phyloP scores from a whole-genome alignment of 2,113 vertebrate species.

The Neolamprologus caudopunctatus region DNA sequence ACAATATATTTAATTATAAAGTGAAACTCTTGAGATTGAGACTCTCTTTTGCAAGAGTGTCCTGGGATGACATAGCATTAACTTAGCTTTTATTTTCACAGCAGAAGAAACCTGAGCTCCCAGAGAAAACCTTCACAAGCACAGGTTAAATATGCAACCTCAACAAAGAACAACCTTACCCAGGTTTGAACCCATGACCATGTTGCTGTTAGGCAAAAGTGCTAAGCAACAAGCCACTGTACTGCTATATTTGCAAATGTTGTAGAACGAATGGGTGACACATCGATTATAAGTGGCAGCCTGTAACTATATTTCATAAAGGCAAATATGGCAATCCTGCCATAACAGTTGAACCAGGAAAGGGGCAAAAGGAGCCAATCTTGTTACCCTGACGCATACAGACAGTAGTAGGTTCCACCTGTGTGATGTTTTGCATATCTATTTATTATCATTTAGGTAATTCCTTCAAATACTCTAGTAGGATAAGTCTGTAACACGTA shows the following conservation, averaged over 20 bases:
- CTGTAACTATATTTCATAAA: background rate
- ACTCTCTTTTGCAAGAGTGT: background rate
- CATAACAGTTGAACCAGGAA: background rate
- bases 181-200: background rate
- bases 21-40: background rate
- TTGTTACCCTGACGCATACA: background rate
- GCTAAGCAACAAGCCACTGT: background rate
- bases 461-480: background rate
- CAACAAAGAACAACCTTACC: background rate
- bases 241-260: background rate
- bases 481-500: background rate
- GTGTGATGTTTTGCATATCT: background rate
- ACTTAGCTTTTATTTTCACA: background rate
- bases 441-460: background rate
- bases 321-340: background rate
- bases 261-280: background rate
- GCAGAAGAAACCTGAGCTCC: background rate
- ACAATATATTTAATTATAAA: background rate
- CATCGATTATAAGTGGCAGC: background rate
- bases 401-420: background rate
- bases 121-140: background rate
- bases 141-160: background rate
- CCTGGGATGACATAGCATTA: background rate
- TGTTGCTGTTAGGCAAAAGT: background rate
- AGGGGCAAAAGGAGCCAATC: background rate